Conservation (phyloP, 1,140 invertebrate species). For the Ips nitidus region DNA sequence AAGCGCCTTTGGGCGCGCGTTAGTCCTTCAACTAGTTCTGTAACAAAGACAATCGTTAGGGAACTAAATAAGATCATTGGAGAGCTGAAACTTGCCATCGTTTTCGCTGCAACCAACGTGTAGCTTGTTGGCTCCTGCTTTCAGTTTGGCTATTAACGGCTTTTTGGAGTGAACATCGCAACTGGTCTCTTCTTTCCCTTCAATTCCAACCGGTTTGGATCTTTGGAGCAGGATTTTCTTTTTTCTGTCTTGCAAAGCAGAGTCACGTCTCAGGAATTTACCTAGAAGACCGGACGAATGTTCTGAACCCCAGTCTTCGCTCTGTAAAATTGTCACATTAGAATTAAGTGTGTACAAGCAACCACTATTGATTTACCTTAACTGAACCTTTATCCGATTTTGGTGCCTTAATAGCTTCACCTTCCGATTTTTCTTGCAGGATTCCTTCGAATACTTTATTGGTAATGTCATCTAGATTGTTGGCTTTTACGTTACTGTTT, state of each 20-base stretch:
- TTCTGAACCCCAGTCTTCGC: slow-evolving; percentile 74
- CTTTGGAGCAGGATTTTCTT: slow-evolving; percentile 47
- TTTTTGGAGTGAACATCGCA: slow-evolving; percentile 48
- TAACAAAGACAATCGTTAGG: slow-evolving; percentile 30
- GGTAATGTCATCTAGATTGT: slow-evolving; percentile 74
- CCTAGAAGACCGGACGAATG: slow-evolving; percentile 69
- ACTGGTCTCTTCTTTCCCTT: slow-evolving; percentile 34
- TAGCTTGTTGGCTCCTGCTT: slow-evolving; percentile 68
- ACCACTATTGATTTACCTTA: slow-evolving; percentile 55
- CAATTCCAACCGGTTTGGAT: slow-evolving; percentile 39
- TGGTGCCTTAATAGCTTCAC: slow-evolving; percentile 45
- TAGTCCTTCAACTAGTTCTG: slow-evolving; percentile 67
- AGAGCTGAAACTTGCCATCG: slow-evolving; percentile 58
- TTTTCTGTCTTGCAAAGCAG: slow-evolving; percentile 54
- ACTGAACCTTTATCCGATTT: slow-evolving; percentile 61
- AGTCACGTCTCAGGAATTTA: slow-evolving; percentile 67
- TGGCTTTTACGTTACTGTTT: slow-evolving; percentile 35
- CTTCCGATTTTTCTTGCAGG: slow-evolving; percentile 66
- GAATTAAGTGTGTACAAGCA: slow-evolving; percentile 12
- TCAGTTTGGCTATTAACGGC: slow-evolving; percentile 70
- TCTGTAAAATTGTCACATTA: slow-evolving; percentile 54
- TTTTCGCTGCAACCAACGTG: slow-evolving; percentile 66
- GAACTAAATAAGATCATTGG: not conserved
- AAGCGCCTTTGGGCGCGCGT: slow-evolving; percentile 74
- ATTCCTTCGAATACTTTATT: slow-evolving; percentile 84